A percentile compares a stretch with the other conserved stretches of the same genome.
Conservation (phyloP, 1,140 invertebrate genomes). For the Condylostylus longicornis region DNA sequence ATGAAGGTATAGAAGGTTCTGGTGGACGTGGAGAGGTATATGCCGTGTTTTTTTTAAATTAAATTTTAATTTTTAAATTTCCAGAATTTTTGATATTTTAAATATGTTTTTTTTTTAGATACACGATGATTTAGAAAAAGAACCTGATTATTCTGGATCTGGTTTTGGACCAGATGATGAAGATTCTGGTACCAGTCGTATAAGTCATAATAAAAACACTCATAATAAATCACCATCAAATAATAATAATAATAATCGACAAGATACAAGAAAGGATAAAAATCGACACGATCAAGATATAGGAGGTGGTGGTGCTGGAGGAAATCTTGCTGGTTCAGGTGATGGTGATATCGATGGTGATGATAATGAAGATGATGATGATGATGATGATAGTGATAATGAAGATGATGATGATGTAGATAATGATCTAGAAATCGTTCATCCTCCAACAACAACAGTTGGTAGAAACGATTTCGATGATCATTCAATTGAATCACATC, state of each 20-base stretch:
- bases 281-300: constrained; percentile 16
- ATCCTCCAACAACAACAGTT: not conserved
- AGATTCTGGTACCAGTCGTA: constrained; percentile 32
- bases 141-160: constrained; percentile 52
- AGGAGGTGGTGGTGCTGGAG: not conserved
- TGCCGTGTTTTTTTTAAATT: not conserved
- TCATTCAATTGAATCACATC: not conserved
- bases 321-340: not conserved
- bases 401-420: constrained; percentile 4
- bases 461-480: constrained; percentile 14
- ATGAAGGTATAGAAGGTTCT: constrained; percentile 35
- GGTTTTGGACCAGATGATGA: constrained; percentile 54
- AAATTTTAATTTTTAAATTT: not conserved
- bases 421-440: not conserved
- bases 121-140: constrained; percentile 38
- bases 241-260: constrained; percentile 19
- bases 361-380: constrained; percentile 14
- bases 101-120: constrained; percentile 23
- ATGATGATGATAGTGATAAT: constrained; percentile 4
- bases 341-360: constrained; percentile 7
- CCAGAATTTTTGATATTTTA: constrained; percentile 1
- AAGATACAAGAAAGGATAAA: constrained; percentile 11
- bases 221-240: constrained; percentile 10
- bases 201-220: constrained; percentile 19
- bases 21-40: constrained; percentile 35